A percentile compares a stretch with the other conserved stretches of the same genome.
Conservation (phyloP, 2,797 vertebrate genomes). For the Gymnothorax reevesii region DNA sequence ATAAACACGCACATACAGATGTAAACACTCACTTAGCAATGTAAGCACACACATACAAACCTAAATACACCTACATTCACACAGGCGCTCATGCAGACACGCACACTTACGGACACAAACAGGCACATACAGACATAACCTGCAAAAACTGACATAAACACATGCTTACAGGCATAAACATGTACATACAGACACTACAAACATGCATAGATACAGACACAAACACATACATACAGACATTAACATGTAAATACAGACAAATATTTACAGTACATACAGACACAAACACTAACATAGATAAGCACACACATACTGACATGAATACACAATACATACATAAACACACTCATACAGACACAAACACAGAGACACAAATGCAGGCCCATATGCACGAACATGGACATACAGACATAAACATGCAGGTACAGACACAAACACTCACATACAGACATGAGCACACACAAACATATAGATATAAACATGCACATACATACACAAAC, state of each 20-base stretch:
- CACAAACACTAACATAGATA: background rate
- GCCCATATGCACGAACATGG: background rate
- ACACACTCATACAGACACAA: background rate
- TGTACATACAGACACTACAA: background rate
- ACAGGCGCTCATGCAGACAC: too few relatives aligned
- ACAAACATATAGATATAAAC: too few relatives aligned
- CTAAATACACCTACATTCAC: too few relatives aligned
- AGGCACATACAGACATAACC: slow-evolving; percentile 21
- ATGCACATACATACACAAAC: too few relatives aligned
- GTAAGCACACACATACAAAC: too few relatives aligned
- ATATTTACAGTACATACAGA: background rate
- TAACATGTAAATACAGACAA: background rate
- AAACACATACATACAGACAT: background rate
- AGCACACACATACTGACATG: too few relatives aligned
- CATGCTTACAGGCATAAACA: background rate
- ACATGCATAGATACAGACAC: background rate
- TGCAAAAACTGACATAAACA: background rate
- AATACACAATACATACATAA: background rate
- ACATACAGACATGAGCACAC: too few relatives aligned
- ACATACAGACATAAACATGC: background rate
- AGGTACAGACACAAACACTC: too few relatives aligned
- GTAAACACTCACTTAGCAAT: too few relatives aligned
- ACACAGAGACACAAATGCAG: background rate
- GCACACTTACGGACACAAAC: too few relatives aligned
- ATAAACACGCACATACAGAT: too few relatives aligned